Base-by-base conservation (phyloP, 2,113 vertebrate genomes). In the Thamnaconus septentrionalis region DNA sequence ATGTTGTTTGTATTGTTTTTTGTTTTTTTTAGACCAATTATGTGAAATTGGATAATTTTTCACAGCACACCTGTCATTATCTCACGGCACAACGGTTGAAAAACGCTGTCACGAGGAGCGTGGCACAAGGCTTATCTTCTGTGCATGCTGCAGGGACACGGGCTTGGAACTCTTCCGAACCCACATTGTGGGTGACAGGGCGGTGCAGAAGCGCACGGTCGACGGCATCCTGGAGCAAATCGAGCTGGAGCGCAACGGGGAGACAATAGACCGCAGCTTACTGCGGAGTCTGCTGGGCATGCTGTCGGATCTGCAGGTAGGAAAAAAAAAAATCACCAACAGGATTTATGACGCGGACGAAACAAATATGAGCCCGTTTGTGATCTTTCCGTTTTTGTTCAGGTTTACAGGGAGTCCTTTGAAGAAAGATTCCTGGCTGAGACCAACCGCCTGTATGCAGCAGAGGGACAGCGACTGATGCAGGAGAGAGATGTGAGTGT, bases 321-420 rank as follows among this genome's bases (percentile, higher is more conserved):
- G 82, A 78, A 31, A 31, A 31, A 31, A 31, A 31, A 31, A 1
- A 8, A 61, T 47, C 7, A 0, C 40, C 8, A 18, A 42, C 8
- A 5, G 4, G 3, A 11, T 41, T 31, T 31, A 31, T 31, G 18
- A 31, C 2, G 11, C 6, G 4, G 3, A 7, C 5, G 6, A 2
- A 46, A 7, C 46, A 42, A 53, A 8, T 11, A 3, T 9, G 8
- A 3, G 10, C n/a, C 5, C 42, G 10, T 39, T 7, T 8, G 7
- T 31, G 10, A 40, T 59, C 53, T 46, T 39, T 39, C 56, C 45
- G 41, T 62, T 11, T 57, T 12, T 56, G 7, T 54, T 53, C 43
- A 98, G 97, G 98, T 98, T 80, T 99, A 99, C 86, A 97, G 97
- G 83, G 97, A 98, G 87, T 98, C 95, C 57, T 99, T 99, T 56